Percentiles rank a stretch among this genome's conserved stretches.
These are phyloP conservation scores for Amphibalanus amphitrite DNA, from an alignment of 1,140 invertebrate species.

Conservation along the genomic window DNA sequence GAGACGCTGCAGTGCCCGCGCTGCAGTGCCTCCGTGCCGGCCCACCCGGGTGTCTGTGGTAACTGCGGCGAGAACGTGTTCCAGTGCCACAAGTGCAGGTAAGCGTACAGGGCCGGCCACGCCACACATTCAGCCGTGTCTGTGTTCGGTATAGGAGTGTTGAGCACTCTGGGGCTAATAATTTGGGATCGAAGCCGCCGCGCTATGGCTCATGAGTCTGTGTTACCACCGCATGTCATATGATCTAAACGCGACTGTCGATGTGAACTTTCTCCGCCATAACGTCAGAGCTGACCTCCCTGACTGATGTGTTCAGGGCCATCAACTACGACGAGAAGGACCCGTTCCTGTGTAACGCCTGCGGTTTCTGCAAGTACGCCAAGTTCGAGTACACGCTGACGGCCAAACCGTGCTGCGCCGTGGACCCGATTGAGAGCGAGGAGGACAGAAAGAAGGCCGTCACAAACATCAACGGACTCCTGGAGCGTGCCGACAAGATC, in stretches of 20 bases:
- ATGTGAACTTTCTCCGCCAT: too few relatives aligned
- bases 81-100: slow-evolving; percentile 93
- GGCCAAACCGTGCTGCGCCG: slow-evolving; percentile 77
- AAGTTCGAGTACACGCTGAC: slow-evolving; percentile 90
- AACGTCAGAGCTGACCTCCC: too few relatives aligned
- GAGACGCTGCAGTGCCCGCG: slow-evolving; percentile 91
- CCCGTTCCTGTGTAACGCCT: slow-evolving; percentile 94
- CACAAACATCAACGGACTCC: slow-evolving; percentile 63
- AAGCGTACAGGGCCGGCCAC: too few relatives aligned
- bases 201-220: too few relatives aligned
- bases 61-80: slow-evolving; percentile 98
- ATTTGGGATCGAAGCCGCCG: too few relatives aligned
- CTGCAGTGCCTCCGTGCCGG: slow-evolving; percentile 86
- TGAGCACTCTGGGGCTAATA: too few relatives aligned
- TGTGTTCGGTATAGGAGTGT: too few relatives aligned
- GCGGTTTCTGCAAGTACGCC: slow-evolving; percentile 99
- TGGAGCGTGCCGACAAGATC: slow-evolving; percentile 87
- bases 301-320: slow-evolving; percentile 35
- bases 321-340: slow-evolving; percentile 99
- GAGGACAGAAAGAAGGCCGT: slow-evolving; percentile 92
- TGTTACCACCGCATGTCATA: too few relatives aligned
- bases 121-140: too few relatives aligned
- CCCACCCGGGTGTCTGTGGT: slow-evolving; percentile 90
- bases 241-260: too few relatives aligned
- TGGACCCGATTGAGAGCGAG: slow-evolving; percentile 92